Conservation (phyloP, 1,140 invertebrate genomes). For the Rhynchophorus ferrugineus region DNA sequence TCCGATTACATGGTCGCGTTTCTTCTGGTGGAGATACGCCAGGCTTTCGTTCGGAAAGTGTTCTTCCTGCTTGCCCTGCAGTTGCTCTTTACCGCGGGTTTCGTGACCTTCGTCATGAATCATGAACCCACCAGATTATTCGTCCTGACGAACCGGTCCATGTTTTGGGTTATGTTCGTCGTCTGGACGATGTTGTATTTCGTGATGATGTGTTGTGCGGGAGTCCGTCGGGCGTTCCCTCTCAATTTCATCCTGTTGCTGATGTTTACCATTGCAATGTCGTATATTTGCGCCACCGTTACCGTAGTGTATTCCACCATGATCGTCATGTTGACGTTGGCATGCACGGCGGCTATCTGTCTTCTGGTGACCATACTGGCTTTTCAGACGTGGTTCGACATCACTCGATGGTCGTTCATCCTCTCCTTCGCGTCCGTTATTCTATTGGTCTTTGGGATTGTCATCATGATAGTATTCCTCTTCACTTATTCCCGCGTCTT, state of each 20-base stretch:
- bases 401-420: conserved; percentile 27
- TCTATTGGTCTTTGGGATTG: conserved; percentile 21
- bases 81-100: conserved; percentile 17
- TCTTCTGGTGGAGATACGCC: conserved; percentile 7
- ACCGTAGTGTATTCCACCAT: conserved; percentile 6
- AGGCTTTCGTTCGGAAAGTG: conserved; percentile 23
- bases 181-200: conserved; percentile 10
- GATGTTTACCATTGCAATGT: conserved; percentile 23
- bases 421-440: conserved; percentile 20
- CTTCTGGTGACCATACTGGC: conserved; percentile 24
- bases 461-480: conserved; percentile 20
- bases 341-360: conserved; percentile 21
- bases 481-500: conserved; percentile 12
- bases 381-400: conserved; percentile 28
- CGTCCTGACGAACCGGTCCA: conserved; percentile 4
- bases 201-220: conserved; percentile 16
- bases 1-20: not conserved
- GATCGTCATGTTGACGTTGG: conserved; percentile 16
- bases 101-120: conserved; percentile 17
- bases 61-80: conserved; percentile 25
- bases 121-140: conserved; percentile 11
- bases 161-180: conserved; percentile 8
- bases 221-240: conserved; percentile 22
- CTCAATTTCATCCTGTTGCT: conserved; percentile 26
- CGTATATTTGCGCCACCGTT: conserved; percentile 19